Conservation (phyloP, 2,113 vertebrate genomes). For the Phylloscopus trochiloides region DNA sequence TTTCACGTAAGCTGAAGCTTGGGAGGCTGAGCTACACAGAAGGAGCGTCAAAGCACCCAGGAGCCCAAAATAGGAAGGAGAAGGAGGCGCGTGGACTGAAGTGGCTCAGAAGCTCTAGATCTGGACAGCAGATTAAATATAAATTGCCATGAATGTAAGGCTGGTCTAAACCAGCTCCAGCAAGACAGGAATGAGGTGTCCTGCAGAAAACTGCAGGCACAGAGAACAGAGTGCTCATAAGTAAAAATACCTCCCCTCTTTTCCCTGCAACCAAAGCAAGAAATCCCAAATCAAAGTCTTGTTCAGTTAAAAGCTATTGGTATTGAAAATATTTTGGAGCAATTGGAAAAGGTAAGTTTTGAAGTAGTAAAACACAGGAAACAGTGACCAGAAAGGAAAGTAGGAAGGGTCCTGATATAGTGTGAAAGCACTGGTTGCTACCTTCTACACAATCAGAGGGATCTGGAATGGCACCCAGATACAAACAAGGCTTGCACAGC, state of each 20-base stretch:
- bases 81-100: background rate
- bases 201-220: background rate
- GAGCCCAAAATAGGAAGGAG: conserved; percentile 44
- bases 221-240: background rate
- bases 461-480: background rate
- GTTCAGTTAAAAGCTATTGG: background rate
- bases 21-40: conserved; percentile 2
- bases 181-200: background rate
- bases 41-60: conserved; percentile 6
- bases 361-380: background rate
- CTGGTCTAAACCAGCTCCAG: background rate
- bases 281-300: background rate
- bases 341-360: background rate
- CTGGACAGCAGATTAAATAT: conserved; percentile 51
- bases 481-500: background rate
- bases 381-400: background rate
- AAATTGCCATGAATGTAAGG: background rate
- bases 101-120: conserved; percentile 11
- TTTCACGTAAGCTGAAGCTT: conserved; percentile 25
- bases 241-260: background rate
- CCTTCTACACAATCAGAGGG: rapidly evolving
- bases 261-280: background rate
- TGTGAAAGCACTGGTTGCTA: background rate
- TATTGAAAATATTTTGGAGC: background rate
- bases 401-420: background rate